Evolutionary conservation across 53 echinoderm and acorn worm genomes (phyloP), one percentile per base, ranked within the genome.

Genomic region (Echinarachnius parma): DNA sequence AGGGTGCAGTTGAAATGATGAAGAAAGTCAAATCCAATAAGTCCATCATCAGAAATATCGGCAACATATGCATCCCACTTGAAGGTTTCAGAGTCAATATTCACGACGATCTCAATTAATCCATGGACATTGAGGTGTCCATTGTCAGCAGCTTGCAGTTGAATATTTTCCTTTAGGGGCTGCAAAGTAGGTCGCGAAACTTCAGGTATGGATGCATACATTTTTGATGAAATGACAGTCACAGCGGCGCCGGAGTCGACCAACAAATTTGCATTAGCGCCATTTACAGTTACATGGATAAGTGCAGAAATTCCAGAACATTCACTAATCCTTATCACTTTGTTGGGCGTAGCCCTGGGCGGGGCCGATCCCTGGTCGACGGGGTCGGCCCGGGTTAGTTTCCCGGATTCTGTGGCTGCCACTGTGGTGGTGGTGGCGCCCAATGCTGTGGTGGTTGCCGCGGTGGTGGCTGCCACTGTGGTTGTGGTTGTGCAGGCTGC

Each of bases 171-270:
- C 19, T 50, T 8, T 21, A 68, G 52, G 22, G 66, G 23, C 18
- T 28, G 28, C 30, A 66, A 66, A 47, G 27, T 20, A 5, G 66
- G 68, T 50, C 68, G 68, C 31, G 53, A 14, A 33, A 46, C 65
- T 5, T 3, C 9, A 14, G 28, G 48, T 29, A 47, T 45, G 15
- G n/a, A 31, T 26, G 25, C 65, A 45, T 65, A 45, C 28, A 46
- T 46, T 65, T 65, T 57, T 57, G 24, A 10, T 25, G 48, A 66
- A 13, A 66, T 66, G 48, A 66, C 48, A 47, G 66, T 66, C 31
- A 66, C 66, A 28, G 66, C 66, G 13, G 66, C 66, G n/a, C 66
- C 68, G 31, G 68, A 68, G 26, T 68, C 68, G 68, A 68, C 52
- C 52, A 68, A 68, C 9, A n/a, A 68, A 19, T 50, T 68, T 68